Evolutionary conservation across 37 sponge, comb jelly and placozoan species (phyloP), one percentile per base, ranked within the genome.

Genomic region (Haliclona indistincta): DNA sequence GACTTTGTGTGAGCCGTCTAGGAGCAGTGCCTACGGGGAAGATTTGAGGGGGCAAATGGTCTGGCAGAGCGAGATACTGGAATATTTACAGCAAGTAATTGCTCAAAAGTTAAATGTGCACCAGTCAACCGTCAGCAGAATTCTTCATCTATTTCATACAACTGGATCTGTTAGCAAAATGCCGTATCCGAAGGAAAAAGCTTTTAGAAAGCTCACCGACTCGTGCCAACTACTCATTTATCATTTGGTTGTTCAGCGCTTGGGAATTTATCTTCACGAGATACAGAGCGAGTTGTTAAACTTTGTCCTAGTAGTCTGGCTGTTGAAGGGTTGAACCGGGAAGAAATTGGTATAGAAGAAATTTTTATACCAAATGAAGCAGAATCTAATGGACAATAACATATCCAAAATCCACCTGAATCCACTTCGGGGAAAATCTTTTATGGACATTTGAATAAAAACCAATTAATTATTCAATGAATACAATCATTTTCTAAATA

Each of bases 31-130:
- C 6, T 78, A 78, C 68, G 61, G 79, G 13, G 60, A 78, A 38
- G 68, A 78, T 43, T 37, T 78, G 10, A 35, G 68, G 15, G 66
- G 79, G 79, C 30, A 68, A 10, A 67, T 78, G 28, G 69, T 78
- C 25, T 78, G 79, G 79, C 67, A 78, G 54, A 40, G 39, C 5
- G 41, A 39, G 11, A 53, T 34, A 36, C 60, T 78, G 32, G 56
- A 60, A 60, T 33, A 11, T 2, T 15, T 4, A 1, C 19, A 67
- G 29, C 19, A 36, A 4, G 1, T 2, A n/a, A n/a, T 78, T 35
- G 79, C 79, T 38, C 20, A 37, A 10, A 78, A 78, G 32, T 28
- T 82, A 23, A 28, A 73, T n/a, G 64, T 81, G 10, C 71, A 68
- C 30, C 5, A 70, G 36, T 60, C 63, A 5, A 79, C 70, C 17